Evolutionary conservation across 2,797 vertebrate genomes (phyloP).

Genomic region (Anabas testudineus): DNA sequence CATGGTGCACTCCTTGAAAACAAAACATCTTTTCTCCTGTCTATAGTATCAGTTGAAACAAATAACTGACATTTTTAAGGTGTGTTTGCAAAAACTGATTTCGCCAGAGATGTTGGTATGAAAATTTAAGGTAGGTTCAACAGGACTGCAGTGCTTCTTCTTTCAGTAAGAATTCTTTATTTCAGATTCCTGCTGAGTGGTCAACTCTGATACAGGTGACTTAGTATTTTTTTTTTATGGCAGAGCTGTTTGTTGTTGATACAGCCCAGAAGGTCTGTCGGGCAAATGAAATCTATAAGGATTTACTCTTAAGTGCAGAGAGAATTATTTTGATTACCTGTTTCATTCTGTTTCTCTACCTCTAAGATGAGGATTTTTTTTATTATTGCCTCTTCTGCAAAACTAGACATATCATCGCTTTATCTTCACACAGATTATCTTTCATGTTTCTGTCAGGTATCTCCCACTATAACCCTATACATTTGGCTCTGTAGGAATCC

Average conservation of each 20-base stretch:
- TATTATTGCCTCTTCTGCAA: too few relatives aligned
- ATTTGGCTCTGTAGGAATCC: conserved; percentile 84
- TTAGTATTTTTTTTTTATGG: neutral
- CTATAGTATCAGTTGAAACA: neutral
- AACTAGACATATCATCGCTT: conserved; percentile 3
- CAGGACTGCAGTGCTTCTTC: neutral
- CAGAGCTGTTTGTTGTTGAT: conserved; percentile 8
- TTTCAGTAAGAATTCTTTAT: neutral
- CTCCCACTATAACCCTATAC: neutral
- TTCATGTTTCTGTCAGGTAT: conserved; percentile 2
- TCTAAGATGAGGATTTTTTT: conserved; percentile 1
- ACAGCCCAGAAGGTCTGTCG: neutral
- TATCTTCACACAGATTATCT: conserved; percentile 21
- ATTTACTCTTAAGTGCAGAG: conserved; percentile 51
- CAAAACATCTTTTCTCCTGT: neutral
- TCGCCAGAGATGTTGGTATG: neutral
- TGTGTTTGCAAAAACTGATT: neutral
- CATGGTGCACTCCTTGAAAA: neutral
- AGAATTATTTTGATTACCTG: conserved; percentile 38
- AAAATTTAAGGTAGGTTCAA: too few relatives aligned
- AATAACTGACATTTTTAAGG: neutral
- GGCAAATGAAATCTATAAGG: conserved; percentile 15
- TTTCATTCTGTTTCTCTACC: conserved; percentile 19
- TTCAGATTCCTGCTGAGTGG: neutral
- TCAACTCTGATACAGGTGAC: neutral